Evolutionary conservation across 2,113 vertebrate species (phyloP), one percentile per base, ranked within the genome.

Genomic region (Plectropomus leopardus): DNA sequence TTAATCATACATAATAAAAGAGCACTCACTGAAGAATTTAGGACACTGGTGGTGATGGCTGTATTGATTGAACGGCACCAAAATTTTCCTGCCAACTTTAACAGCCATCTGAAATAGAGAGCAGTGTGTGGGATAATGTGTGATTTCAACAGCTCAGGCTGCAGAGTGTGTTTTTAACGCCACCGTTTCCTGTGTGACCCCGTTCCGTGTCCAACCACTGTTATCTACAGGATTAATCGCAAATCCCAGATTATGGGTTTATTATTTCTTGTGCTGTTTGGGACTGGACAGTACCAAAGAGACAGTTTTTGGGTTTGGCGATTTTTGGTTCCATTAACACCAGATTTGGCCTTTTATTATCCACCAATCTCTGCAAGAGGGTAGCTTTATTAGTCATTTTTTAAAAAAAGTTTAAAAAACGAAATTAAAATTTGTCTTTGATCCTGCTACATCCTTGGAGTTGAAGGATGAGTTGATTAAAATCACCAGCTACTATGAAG

Each of bases 171-270:
- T 76, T 84, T 85, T 88, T 74, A 71, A 80, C 53, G 0, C 51
- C 54, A 72, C 72, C 13, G 63, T 85, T 91, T 91, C 72, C 82
- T 73, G 54, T 74, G 64, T 88, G 79, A 84, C 73, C 79, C 75
- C 60, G 30, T 76, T 76, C 63, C 57, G 50, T 63, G 54, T 79
- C 53, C 59, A 76, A 15, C 75, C 47, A 76, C 72, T 69, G 76
- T 82, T 65, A 78, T 78, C 58, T 67, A 55, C 1, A 2, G 48
- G 40, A 85, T 88, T 90, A 87, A 87, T 82, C 24, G 4, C 76
- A 90, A 90, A 92, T 92, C 84, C 86, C 60, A 88, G 90, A 93
- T 92, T 87, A 92, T 57, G 54, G 57, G n/a, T 58, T 87, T 75
- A 80, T 84, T 79, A 74, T 76, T 86, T 65, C 26, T 75, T 32